These are phyloP conservation scores for Nyleta sp. DNA, from an alignment of 2,888 invertebrate species.

Conservation along the genomic window DNA sequence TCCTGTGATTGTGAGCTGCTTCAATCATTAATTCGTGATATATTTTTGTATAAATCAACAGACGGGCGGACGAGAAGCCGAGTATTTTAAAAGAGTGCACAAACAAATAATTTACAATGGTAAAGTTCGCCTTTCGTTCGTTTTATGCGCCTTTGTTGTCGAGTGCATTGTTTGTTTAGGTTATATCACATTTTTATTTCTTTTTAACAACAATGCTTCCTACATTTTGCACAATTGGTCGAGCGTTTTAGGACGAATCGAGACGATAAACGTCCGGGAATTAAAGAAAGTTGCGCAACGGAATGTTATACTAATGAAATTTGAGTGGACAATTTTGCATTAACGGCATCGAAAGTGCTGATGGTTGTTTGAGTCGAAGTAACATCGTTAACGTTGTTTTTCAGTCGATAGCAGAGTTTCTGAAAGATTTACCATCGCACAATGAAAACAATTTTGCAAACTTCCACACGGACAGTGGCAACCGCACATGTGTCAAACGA, in stretches of 20 bases:
- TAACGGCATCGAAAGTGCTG: too few species aligned
- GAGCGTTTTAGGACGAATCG: too few species aligned
- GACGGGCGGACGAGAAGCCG: not conserved
- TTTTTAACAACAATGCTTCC: not conserved
- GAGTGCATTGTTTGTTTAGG: constrained; percentile 16
- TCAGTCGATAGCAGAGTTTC: constrained; percentile 94
- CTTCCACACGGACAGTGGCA: constrained; percentile 93
- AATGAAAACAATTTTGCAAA: constrained; percentile 96
- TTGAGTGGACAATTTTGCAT: too few species aligned
- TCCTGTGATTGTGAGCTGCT: constrained; percentile 29
- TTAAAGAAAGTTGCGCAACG: too few species aligned
- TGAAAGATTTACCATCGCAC: constrained; percentile 95
- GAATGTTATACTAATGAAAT: too few species aligned
- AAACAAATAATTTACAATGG: constrained; percentile 26
- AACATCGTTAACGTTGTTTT: constrained; percentile 74
- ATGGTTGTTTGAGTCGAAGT: too few species aligned
- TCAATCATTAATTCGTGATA: constrained; percentile 14
- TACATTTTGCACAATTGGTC: too few species aligned
- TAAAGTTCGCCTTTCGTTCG: not conserved
- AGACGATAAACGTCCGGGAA: too few species aligned
- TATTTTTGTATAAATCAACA: constrained; percentile 24
- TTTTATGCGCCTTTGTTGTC: not conserved
- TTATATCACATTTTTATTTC: constrained; percentile 21
- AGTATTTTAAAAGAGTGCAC: not conserved
- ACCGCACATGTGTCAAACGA: constrained; percentile 91